Percentiles rank a stretch among this genome's conserved stretches.
These are phyloP conservation scores for Catharus fuscescens DNA, from an alignment of 2,113 vertebrate genomes.

Conservation along the genomic window DNA sequence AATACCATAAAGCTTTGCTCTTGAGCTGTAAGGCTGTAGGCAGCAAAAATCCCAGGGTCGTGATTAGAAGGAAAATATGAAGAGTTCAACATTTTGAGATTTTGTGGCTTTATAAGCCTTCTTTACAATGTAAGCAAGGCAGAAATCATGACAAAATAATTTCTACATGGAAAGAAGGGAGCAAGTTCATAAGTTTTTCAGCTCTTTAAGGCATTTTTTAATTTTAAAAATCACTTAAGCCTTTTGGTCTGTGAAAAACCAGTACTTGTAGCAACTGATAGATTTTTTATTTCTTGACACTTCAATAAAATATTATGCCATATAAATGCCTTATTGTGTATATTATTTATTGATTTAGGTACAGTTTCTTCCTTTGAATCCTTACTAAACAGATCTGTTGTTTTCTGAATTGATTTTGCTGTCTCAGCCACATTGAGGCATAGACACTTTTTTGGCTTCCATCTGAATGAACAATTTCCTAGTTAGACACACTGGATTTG, in stretches of 20 bases:
- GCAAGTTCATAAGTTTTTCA: background rate
- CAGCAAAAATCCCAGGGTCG: background rate
- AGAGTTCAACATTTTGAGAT: background rate
- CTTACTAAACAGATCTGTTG: conserved; percentile 71
- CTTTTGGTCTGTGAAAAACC: background rate
- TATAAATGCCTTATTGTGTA: conserved; percentile 22
- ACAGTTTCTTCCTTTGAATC: conserved; percentile 48
- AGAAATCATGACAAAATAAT: background rate
- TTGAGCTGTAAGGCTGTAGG: background rate
- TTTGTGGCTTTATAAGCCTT: background rate
- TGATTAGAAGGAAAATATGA: background rate
- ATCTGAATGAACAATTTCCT: conserved; percentile 82
- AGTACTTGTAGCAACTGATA: background rate
- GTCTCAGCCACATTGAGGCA: conserved; percentile 72
- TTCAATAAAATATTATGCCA: background rate
- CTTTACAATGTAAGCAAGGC: background rate
- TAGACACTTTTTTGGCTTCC: conserved; percentile 79
- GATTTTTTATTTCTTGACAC: background rate
- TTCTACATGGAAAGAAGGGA: background rate
- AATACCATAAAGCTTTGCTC: background rate
- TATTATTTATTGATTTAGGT: conserved; percentile 44
- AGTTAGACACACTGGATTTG: conserved; percentile 83
- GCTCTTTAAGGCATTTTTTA: background rate
- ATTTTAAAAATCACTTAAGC: background rate
- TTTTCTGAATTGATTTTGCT: conserved; percentile 81